Evolutionary conservation across 37 sponge, comb jelly and placozoan species (phyloP), one percentile per base, ranked within the genome.

Genomic region (Crambe crambe): DNA sequence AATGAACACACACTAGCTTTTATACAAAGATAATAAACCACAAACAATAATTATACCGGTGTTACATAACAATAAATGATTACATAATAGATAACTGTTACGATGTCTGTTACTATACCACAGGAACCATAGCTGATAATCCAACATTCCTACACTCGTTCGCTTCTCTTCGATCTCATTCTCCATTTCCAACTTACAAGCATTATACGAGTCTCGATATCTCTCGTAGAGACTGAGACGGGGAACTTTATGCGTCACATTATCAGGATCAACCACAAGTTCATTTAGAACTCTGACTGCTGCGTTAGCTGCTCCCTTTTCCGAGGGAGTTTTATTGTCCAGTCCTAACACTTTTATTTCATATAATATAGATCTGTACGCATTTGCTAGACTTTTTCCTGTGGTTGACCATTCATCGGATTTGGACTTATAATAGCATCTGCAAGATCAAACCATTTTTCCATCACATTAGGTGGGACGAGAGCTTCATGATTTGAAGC

Each of bases 111-210:
- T n/a, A n/a, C n/a, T n/a, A n/a, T n/a, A n/a, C n/a, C n/a, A n/a
- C n/a, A n/a, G n/a, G n/a, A n/a, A 87, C 88, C 88, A 87, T 3
- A 58, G 76, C 72, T 87, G 77, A 60, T 77, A 87, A 0, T 87
- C 88, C 4, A 72, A 0, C 0, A 39, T 43, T 23, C 63, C 17
- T 1, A 74, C 21, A 5, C 26, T 61, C 37, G 3, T 18, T 29
- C 88, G 30, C 38, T 77, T 72, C 1, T 60, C 59, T 31, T 81
- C 77, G 29, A 87, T 76, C 15, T 21, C 60, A 36, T 82, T 72
- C 42, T 87, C 88, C 83, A 87, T 81, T 32, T 82, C 64, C 37
- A 69, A 51, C 43, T 56, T 76, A 35, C 72, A 37, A 15, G 57
- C 41, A 56, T 87, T 87, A 65, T 87, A 87, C 25, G 36, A 29